Conservation (phyloP, 2,113 vertebrate genomes). For the Dicentrarchus labrax region DNA sequence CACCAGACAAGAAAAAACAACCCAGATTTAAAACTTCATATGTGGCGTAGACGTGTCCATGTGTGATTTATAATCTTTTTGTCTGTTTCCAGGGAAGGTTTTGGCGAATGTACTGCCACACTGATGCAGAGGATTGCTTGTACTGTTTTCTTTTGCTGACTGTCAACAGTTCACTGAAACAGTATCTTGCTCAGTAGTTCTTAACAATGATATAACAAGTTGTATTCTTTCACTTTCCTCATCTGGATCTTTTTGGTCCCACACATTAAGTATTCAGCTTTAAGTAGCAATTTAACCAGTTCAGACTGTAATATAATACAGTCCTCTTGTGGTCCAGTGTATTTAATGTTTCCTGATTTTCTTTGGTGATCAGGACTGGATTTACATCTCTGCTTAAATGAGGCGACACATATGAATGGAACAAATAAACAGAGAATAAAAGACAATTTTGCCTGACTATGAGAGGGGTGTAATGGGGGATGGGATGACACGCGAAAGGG, state of each 20-base stretch:
- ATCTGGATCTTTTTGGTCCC: too few species aligned
- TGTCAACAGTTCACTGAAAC: not conserved
- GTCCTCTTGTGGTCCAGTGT: not conserved
- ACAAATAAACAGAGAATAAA: constrained; percentile 28
- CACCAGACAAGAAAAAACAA: not conserved
- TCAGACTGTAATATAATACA: too few species aligned
- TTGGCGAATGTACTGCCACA: not conserved
- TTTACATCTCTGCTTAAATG: not conserved
- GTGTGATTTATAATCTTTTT: not conserved
- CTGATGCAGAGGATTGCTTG: not conserved
- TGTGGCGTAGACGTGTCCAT: not conserved
- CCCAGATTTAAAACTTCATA: not conserved
- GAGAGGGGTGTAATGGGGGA: constrained; percentile 59
- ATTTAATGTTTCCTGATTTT: not conserved
- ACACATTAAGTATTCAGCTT: not conserved
- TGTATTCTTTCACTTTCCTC: not conserved
- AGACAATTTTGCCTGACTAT: constrained; percentile 24
- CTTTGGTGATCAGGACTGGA: not conserved
- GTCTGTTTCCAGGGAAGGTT: not conserved
- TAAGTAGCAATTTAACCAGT: not conserved
- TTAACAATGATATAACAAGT: too few species aligned
- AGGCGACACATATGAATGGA: constrained; percentile 13
- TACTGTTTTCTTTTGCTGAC: not conserved
- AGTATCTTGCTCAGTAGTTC: not conserved
- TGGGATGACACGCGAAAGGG: constrained; percentile 41